These are phyloP conservation scores for Odontesthes bonariensis DNA, from an alignment of 2,113 vertebrate genomes.

Conservation along the genomic window DNA sequence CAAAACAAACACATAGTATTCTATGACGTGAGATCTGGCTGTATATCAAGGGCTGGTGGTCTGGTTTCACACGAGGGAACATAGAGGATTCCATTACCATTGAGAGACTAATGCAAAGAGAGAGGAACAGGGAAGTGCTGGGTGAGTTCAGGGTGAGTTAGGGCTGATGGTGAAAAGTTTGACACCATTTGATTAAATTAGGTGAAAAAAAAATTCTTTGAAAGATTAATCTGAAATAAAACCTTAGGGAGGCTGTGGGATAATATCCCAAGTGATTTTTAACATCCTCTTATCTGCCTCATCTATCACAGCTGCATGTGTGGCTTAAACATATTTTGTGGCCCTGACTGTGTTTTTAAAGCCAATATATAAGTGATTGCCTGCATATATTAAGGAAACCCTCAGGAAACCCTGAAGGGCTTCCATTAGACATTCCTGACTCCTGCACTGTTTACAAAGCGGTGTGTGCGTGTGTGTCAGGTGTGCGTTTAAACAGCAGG, in stretches of 20 bases:
- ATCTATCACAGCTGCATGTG: constrained; percentile 38
- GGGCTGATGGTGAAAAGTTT: constrained; percentile 48
- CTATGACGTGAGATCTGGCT: no score
- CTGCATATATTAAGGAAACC: constrained; percentile 18
- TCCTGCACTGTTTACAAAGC: constrained; percentile 37
- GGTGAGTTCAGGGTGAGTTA: constrained; percentile 47
- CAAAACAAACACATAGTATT: no score
- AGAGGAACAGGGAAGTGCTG: constrained; percentile 5
- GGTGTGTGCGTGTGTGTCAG: constrained; percentile 57
- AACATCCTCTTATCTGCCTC: constrained; percentile 32
- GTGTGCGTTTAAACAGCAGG: constrained; percentile 56
- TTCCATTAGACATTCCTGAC: constrained; percentile 30
- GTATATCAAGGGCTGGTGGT: no score
- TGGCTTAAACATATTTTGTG: constrained; percentile 39
- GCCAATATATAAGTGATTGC: constrained; percentile 38
- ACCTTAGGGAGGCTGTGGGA: constrained; percentile 35
- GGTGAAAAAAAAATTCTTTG: constrained; percentile 53
- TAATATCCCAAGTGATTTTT: constrained; percentile 61
- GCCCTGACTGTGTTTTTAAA: background rate
- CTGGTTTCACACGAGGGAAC: no score
- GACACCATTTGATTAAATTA: constrained; percentile 59
- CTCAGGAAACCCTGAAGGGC: constrained; percentile 2
- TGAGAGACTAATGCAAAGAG: constrained; percentile 53
- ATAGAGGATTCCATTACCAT: constrained; percentile 41
- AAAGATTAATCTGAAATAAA: constrained; percentile 60